Evolutionary conservation across 2,797 vertebrate species (phyloP).

Genomic region (Cossypha polioptera): DNA sequence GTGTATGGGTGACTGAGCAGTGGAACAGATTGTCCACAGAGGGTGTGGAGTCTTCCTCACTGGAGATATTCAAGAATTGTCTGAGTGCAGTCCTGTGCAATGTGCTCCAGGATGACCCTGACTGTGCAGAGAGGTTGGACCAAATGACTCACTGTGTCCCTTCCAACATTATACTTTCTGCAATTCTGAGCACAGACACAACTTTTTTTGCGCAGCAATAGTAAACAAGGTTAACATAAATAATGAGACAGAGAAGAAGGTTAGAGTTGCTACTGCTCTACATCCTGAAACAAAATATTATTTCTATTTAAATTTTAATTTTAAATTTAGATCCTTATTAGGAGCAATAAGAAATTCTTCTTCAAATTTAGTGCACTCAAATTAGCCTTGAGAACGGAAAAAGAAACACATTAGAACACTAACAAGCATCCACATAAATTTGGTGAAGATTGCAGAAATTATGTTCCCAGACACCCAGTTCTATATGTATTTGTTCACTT

Average conservation of each 20-base stretch:
- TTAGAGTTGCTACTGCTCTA: not conserved
- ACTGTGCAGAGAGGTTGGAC: not conserved
- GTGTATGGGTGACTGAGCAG: fast-evolving
- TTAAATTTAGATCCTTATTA: not conserved
- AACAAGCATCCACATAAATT: not conserved
- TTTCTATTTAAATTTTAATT: not conserved
- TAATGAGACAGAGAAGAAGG: not conserved
- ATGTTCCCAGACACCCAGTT: not conserved
- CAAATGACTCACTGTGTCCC: not conserved
- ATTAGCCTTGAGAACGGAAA: not conserved
- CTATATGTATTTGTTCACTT: not conserved
- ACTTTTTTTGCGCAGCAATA: not conserved
- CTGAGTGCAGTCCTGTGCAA: not conserved
- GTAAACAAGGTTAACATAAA: not conserved
- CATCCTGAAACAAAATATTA: not conserved
- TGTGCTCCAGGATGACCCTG: not conserved
- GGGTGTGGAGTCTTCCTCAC: no score
- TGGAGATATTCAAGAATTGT: not conserved
- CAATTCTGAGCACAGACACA: not conserved
- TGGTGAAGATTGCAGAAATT: not conserved
- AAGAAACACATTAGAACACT: not conserved
- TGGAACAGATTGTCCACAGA: not conserved
- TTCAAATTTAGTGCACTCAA: not conserved
- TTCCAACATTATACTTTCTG: not conserved
- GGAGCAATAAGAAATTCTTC: not conserved